Evolutionary conservation across 1,140 invertebrate genomes (phyloP).

Genomic region (Drosophila sturtevanti): DNA sequence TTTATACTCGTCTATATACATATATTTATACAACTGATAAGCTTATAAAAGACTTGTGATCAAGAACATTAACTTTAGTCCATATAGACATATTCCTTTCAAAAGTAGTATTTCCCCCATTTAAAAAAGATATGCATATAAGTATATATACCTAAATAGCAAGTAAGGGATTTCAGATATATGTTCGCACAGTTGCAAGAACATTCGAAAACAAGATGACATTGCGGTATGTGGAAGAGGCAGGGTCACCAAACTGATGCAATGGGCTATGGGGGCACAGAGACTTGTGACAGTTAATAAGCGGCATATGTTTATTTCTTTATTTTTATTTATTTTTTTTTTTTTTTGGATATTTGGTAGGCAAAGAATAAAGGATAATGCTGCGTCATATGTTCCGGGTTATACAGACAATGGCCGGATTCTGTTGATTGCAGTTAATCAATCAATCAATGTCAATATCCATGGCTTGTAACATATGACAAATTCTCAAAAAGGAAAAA

Average conservation of each 20-base stretch:
- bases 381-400: conserved; percentile 4
- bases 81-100: no score
- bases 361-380: conserved; percentile 6
- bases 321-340: background rate
- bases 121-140: no score
- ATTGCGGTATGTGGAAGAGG: conserved; percentile 13
- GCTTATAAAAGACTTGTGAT: no score
- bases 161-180: background rate
- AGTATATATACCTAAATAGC: background rate
- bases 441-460: conserved; percentile 1
- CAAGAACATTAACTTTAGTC: no score
- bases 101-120: no score
- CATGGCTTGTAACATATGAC: conserved; percentile 4
- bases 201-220: background rate
- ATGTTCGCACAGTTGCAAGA: conserved; percentile 63
- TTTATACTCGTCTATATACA: no score
- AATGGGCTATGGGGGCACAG: background rate
- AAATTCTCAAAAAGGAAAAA: background rate
- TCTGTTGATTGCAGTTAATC: conserved; percentile 6
- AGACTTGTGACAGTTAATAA: conserved; percentile 39
- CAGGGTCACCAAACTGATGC: background rate
- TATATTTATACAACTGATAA: no score
- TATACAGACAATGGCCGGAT: conserved; percentile 1
- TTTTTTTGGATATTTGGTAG: background rate
- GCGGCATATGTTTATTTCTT: conserved; percentile 5